These are phyloP conservation scores for Chlorops oryzae DNA, from an alignment of 1,140 invertebrate species.

Conservation along the genomic window DNA sequence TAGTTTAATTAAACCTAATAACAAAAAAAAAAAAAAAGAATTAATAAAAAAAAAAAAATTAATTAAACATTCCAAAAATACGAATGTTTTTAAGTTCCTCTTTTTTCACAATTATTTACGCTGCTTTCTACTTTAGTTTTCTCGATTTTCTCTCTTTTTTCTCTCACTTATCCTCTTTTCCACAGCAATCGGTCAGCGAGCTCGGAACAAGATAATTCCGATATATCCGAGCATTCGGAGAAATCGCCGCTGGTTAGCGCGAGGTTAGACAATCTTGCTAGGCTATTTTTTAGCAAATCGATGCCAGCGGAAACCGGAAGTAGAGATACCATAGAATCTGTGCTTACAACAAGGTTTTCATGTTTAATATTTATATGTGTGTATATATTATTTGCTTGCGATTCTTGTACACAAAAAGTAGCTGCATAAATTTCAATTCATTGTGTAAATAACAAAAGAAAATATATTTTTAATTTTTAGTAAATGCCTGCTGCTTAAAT, in stretches of 20 bases:
- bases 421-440: too few relatives aligned
- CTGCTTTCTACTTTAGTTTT: slow-evolving; percentile 17
- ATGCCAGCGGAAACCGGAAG: slow-evolving; percentile 50
- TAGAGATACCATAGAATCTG: slow-evolving; percentile 48
- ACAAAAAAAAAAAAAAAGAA: not conserved
- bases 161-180: slow-evolving; percentile 28
- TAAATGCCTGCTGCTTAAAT: too few relatives aligned
- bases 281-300: slow-evolving; percentile 57
- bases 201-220: slow-evolving; percentile 52
- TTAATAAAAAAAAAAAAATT: slow-evolving; percentile 9
- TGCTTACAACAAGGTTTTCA: slow-evolving; percentile 47
- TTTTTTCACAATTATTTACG: slow-evolving; percentile 17
- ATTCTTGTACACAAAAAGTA: not conserved
- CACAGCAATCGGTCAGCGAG: slow-evolving; percentile 54
- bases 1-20: not conserved
- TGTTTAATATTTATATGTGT: slow-evolving; percentile 21
- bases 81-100: slow-evolving; percentile 6
- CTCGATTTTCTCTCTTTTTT: slow-evolving; percentile 14
- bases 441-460: too few relatives aligned
- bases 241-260: slow-evolving; percentile 54
- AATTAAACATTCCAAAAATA: slow-evolving; percentile 5
- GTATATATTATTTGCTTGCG: slow-evolving; percentile 1
- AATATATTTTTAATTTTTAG: too few relatives aligned
- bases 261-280: slow-evolving; percentile 59
- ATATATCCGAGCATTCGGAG: slow-evolving; percentile 50